Percentiles rank a stretch among this genome's conserved stretches.
These are phyloP conservation scores for Psettodes erumei DNA, from an alignment of 2,113 vertebrate species.

Conservation along the genomic window DNA sequence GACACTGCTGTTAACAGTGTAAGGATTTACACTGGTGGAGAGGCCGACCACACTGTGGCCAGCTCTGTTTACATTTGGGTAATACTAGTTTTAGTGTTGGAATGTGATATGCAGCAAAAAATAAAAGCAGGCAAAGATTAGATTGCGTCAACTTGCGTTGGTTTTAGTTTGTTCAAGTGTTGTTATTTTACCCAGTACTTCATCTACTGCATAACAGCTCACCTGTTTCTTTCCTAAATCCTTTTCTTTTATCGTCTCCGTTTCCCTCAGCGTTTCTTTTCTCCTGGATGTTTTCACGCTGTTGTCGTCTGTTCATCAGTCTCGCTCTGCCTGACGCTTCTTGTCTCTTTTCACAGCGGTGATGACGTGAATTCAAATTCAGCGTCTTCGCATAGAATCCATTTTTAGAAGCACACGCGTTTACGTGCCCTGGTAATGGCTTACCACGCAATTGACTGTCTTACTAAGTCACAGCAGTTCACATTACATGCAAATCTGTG, in stretches of 20 bases:
- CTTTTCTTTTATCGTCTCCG: background rate
- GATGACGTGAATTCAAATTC: background rate
- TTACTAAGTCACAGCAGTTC: background rate
- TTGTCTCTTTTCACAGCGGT: background rate
- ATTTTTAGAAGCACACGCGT: background rate
- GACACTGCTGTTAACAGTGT: conserved; percentile 1
- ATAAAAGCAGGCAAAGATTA: background rate
- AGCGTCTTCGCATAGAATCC: background rate
- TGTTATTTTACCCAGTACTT: too few species aligned
- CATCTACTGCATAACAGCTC: background rate
- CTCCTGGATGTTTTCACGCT: background rate
- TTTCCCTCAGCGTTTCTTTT: background rate
- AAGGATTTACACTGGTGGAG: background rate
- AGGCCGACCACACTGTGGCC: background rate
- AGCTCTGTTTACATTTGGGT: conserved; percentile 1
- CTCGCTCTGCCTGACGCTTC: background rate
- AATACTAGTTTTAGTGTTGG: background rate
- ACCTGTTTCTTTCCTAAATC: background rate
- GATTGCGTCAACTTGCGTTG: background rate
- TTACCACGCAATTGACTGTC: background rate
- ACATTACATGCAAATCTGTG: conserved; percentile 14
- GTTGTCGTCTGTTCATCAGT: background rate
- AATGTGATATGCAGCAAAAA: background rate
- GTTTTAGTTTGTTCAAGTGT: background rate
- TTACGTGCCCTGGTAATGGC: background rate